Evolutionary conservation across 2,113 vertebrate genomes (phyloP).

Genomic region (Pterocles gutturalis): DNA sequence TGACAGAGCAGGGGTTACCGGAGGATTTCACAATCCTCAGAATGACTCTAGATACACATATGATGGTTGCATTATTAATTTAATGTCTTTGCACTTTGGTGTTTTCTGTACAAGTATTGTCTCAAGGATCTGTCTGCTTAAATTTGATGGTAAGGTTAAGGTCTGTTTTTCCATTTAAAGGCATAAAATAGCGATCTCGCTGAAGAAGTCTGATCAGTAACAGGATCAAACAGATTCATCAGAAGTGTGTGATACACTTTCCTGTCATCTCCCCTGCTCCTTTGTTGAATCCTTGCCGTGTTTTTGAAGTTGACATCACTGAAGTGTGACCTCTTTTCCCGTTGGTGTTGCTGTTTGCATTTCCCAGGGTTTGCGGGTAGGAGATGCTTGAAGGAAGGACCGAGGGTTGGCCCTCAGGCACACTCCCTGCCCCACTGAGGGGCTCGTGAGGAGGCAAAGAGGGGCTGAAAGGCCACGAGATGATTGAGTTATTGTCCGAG

Average conservation of each 20-base stretch:
- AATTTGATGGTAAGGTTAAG: not conserved
- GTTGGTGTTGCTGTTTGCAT: not conserved
- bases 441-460: not conserved
- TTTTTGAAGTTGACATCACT: slow-evolving; percentile 2
- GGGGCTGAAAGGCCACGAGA: not conserved
- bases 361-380: not conserved
- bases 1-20: not conserved
- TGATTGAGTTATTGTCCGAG: not conserved
- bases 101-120: not conserved
- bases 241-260: too few relatives aligned
- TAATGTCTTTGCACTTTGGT: not conserved
- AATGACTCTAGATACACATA: not conserved
- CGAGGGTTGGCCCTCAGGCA: not conserved
- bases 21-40: not conserved
- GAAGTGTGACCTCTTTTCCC: not conserved
- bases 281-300: not conserved
- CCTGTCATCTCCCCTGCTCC: slow-evolving; percentile 2
- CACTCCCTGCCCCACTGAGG: not conserved
- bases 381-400: not conserved
- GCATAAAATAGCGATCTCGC: not conserved
- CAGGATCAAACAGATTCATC: slow-evolving; percentile 27
- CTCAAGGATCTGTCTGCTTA: not conserved
- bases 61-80: slow-evolving; percentile 24
- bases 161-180: not conserved
- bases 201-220: not conserved